Percentiles rank a stretch among this genome's conserved stretches.
phyloP scores from a whole-genome alignment of 2,888 invertebrate genomes.

The Lasius platythorax region DNA sequence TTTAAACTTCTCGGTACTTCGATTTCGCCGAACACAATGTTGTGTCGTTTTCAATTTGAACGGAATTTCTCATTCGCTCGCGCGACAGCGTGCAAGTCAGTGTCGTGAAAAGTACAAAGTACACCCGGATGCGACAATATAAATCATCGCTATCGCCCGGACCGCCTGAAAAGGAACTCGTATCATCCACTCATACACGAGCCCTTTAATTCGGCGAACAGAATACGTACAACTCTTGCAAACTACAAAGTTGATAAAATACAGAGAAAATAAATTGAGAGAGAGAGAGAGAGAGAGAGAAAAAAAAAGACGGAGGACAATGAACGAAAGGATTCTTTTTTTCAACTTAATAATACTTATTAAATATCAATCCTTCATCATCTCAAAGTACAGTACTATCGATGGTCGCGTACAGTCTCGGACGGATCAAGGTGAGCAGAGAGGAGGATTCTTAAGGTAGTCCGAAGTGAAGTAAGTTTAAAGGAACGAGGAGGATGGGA shows the following conservation, averaged over 20 bases:
- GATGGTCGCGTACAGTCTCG: not conserved
- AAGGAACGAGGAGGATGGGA: slow-evolving; percentile 58
- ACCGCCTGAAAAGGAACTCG: slow-evolving; percentile 6
- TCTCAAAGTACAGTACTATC: not conserved
- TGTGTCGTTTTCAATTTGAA: slow-evolving; percentile 47
- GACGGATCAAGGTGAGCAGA: slow-evolving; percentile 9
- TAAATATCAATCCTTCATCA: not conserved
- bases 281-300: not conserved
- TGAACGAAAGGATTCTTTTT: not conserved
- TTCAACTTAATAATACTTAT: not conserved
- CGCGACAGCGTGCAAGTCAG: slow-evolving; percentile 18
- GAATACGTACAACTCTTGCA: slow-evolving; percentile 46
- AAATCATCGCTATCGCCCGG: slow-evolving; percentile 37
- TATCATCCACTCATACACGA: slow-evolving; percentile 44
- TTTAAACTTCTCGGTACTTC: slow-evolving; percentile 25
- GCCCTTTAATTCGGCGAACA: slow-evolving; percentile 67
- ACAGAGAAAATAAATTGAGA: slow-evolving; percentile 16
- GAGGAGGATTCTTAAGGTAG: slow-evolving; percentile 20
- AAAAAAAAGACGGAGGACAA: not conserved
- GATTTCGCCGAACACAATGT: slow-evolving; percentile 22
- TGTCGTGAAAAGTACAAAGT: slow-evolving; percentile 42
- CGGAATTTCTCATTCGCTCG: slow-evolving; percentile 63
- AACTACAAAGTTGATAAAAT: slow-evolving; percentile 15
- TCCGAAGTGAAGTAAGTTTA: slow-evolving; percentile 30
- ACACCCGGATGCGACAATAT: slow-evolving; percentile 21